Base-by-base conservation (phyloP, 2,113 vertebrate species). In the Arvicanthis niloticus region DNA sequence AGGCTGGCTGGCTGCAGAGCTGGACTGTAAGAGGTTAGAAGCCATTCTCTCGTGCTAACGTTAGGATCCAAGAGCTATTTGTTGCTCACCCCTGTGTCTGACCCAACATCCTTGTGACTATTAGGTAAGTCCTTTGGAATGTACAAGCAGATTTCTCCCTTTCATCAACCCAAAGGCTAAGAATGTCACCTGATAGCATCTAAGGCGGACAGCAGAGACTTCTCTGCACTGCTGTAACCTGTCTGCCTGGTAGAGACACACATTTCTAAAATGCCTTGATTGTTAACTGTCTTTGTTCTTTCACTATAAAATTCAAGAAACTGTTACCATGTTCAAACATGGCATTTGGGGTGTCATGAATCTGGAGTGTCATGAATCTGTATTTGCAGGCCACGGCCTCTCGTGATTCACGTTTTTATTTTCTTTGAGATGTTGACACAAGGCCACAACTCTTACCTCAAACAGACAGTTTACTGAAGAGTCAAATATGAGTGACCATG, bases 121-220 rank as follows among this genome's bases (percentile, higher is more conserved):
- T 87, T 51, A 87, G 62, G 84, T 67, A 68, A 48, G 34, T 87
- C 84, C 82, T 87, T 68, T 87, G 42, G 84, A 68, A 87, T 68
- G 84, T 37, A 24, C 60, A 84, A 4, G 42, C 60, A 87, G 84
- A 24, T 48, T 21, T 45, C 60, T 86, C 2, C 5, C 62, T 67
- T 48, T 48, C 4, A 45, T 34, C 62, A 65, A 86, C 82, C 62
- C 62, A 68, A 40, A 48, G 31, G 40, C 45, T 51, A 87, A 51
- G 62, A 87, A 37, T 48, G 84, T 87, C 42, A 48, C 17, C 84
- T 48, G 84, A 48, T 16, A 8, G 56, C 81, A 84, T 82, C 53
- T 60, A 24, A 40, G 11, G 5, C 58, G 1, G 5, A 62, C 22
- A 37, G 62, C 62, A 67, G 62, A 48, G 40, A 48, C 11, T 16